These are phyloP conservation scores for Manis javanica DNA, from an alignment of 2,797 vertebrate species.

Conservation along the genomic window DNA sequence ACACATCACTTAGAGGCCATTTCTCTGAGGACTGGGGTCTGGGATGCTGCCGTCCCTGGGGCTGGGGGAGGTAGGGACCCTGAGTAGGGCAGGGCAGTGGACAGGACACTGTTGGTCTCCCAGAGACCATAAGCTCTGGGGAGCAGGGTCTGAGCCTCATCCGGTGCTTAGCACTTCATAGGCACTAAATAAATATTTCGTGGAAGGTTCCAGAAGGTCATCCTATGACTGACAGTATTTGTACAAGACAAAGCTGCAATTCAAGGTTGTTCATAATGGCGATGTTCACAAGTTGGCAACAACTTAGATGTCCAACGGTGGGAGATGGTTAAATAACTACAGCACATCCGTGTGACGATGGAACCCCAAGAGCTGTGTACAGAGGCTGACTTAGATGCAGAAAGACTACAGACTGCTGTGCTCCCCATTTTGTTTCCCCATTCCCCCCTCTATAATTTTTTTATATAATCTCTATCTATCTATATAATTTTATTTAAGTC, in stretches of 20 bases:
- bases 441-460: no score
- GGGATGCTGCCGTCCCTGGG: background rate
- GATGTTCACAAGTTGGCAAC: background rate
- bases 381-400: background rate
- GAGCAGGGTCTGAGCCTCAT: background rate
- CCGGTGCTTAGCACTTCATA: background rate
- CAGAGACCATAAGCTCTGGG: background rate
- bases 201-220: background rate
- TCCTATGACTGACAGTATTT: background rate
- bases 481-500: background rate
- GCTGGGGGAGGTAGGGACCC: background rate
- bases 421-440: background rate
- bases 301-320: background rate
- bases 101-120: background rate
- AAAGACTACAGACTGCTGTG: background rate
- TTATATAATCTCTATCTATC: no score
- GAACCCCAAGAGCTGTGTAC: rapidly evolving
- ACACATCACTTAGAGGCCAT: constrained; percentile 84
- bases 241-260: background rate
- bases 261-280: background rate
- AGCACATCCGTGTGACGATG: rapidly evolving
- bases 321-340: background rate
- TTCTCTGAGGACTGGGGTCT: background rate
- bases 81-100: no score
- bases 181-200: background rate